Percentiles rank a stretch among this genome's conserved stretches.
Conservation (phyloP, 2,113 vertebrate genomes). For the Myrmophylax atrothorax region DNA sequence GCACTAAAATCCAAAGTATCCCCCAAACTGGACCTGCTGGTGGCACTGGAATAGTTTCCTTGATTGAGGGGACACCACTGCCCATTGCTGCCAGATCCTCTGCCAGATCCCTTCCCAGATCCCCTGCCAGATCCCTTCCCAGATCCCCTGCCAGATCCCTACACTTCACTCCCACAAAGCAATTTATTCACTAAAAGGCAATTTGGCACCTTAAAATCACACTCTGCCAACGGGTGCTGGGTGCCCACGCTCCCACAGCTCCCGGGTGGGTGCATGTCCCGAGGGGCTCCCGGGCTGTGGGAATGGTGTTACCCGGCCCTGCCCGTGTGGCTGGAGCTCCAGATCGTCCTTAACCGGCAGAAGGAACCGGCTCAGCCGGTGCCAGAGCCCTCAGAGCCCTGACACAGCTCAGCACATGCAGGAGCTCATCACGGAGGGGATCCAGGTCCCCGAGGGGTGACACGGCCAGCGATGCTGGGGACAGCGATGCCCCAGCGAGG, state of each 20-base stretch:
- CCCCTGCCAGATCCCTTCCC: not conserved
- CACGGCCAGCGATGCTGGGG: accelerated
- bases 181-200: not conserved
- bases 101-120: not conserved
- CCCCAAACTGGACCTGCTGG: not conserved
- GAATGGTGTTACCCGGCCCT: accelerated
- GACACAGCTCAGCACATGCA: not conserved
- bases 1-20: not conserved
- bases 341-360: not conserved
- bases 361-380: accelerated
- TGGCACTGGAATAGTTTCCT: not conserved
- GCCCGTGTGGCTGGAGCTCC: accelerated
- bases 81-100: accelerated
- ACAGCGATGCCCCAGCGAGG: accelerated
- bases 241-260: not conserved
- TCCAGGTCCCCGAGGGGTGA: not conserved
- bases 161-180: not conserved
- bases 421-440: accelerated
- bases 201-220: not conserved
- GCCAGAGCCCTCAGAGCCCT: slow-evolving; percentile 4
- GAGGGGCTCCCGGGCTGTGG: accelerated
- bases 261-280: accelerated
- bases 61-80: accelerated
- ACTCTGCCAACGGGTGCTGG: not conserved
- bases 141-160: not conserved